A percentile compares a stretch with the other conserved stretches of the same genome.
phyloP scores from a whole-genome alignment of 2,797 vertebrate genomes.

The Acestrorhynchus altus region DNA sequence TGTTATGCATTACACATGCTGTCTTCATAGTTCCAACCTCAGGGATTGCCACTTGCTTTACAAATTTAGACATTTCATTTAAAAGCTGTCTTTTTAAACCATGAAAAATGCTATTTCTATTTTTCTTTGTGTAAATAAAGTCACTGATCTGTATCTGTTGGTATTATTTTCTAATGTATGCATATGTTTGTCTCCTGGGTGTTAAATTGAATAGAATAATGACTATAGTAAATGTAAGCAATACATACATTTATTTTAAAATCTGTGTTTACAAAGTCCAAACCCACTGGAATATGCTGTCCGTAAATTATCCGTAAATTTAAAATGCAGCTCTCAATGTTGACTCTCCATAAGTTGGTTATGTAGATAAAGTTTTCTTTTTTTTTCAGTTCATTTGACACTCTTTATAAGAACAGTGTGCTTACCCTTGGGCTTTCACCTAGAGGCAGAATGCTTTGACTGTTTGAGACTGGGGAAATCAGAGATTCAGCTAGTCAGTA shows the following conservation, averaged over 20 bases:
- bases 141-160: neutral
- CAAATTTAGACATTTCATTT: neutral
- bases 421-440: slow-evolving; percentile 15
- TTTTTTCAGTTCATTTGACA: slow-evolving; percentile 42
- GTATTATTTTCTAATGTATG: neutral
- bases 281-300: neutral
- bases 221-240: neutral
- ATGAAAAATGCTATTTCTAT: neutral
- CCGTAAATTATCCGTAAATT: too few species aligned
- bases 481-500: slow-evolving; percentile 1
- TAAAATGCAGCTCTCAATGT: slow-evolving; percentile 33
- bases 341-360: slow-evolving; percentile 32
- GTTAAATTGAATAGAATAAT: neutral
- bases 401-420: slow-evolving; percentile 13
- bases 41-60: neutral
- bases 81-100: neutral
- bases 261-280: neutral
- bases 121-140: neutral
- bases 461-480: slow-evolving; percentile 43
- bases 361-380: slow-evolving; percentile 29
- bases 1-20: neutral
- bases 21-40: neutral
- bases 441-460: slow-evolving; percentile 31
- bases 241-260: neutral
- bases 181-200: neutral